These are phyloP conservation scores for Uria lomvia DNA, from an alignment of 2,113 vertebrate genomes.

Conservation along the genomic window DNA sequence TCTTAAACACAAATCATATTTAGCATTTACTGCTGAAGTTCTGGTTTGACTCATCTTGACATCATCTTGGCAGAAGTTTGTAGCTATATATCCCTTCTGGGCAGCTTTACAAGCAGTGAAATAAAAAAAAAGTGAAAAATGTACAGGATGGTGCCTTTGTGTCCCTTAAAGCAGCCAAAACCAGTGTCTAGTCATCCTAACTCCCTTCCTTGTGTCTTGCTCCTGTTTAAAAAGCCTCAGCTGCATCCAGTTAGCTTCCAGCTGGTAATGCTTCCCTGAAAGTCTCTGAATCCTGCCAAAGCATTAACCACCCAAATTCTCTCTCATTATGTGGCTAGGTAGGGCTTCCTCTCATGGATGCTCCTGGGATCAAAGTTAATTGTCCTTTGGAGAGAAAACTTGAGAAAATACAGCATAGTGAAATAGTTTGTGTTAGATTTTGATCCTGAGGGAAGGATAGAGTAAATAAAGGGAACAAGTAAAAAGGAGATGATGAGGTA, in stretches of 20 bases:
- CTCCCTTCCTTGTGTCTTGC: background rate
- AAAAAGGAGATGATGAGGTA: background rate
- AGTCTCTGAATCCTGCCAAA: background rate
- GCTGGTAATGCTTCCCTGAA: background rate
- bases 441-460: background rate
- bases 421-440: background rate
- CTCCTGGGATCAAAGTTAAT: background rate
- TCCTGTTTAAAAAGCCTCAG: background rate
- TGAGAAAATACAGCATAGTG: background rate
- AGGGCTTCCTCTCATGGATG: background rate
- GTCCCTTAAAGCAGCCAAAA: constrained; percentile 34
- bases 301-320: background rate
- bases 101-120: constrained; percentile 44
- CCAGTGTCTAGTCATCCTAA: background rate
- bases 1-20: background rate
- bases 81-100: constrained; percentile 5
- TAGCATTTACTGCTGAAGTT: constrained; percentile 18
- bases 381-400: background rate
- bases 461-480: background rate
- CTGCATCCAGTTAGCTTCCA: background rate
- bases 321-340: background rate
- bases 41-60: constrained; percentile 53
- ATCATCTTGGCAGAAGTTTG: constrained; percentile 29
- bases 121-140: background rate
- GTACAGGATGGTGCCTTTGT: constrained; percentile 11